These are phyloP conservation scores for Acanthoscelides obtectus DNA, from an alignment of 2,888 invertebrate species.

Conservation along the genomic window DNA sequence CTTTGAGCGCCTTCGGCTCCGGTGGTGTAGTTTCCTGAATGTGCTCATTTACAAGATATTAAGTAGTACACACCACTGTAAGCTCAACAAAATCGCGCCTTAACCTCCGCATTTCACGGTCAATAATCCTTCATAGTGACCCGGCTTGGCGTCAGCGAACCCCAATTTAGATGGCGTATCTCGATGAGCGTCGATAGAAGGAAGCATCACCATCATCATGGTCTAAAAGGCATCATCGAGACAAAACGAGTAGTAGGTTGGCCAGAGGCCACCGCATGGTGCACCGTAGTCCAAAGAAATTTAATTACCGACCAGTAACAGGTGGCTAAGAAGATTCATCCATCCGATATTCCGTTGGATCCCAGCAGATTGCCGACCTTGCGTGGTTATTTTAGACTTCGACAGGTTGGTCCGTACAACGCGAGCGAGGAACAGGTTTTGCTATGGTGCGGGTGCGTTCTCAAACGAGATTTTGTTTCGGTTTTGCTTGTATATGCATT, in stretches of 20 bases:
- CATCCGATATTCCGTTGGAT: not conserved
- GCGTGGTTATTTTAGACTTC: not conserved
- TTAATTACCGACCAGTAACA: not conserved
- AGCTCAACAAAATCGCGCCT: too few relatives aligned
- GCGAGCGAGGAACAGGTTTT: not conserved
- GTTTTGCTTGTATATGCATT: not conserved
- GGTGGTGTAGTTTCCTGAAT: too few relatives aligned
- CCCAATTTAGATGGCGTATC: not conserved
- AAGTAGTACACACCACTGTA: too few relatives aligned
- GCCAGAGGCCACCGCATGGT: not conserved
- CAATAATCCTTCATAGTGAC: not conserved
- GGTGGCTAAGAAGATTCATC: not conserved
- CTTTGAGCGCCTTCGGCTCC: too few relatives aligned
- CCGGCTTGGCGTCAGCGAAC: not conserved
- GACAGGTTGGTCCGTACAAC: not conserved
- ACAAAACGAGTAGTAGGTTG: not conserved
- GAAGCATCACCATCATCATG: not conserved
- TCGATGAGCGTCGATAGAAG: not conserved
- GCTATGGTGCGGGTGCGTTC: not conserved
- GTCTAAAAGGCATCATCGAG: not conserved
- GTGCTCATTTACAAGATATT: too few relatives aligned
- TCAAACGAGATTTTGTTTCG: not conserved
- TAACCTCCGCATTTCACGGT: not conserved
- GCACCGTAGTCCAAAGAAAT: not conserved
- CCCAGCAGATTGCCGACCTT: not conserved